Evolutionary conservation across 2,797 vertebrate genomes (phyloP).

Genomic region (Chiloscyllium punctatum): DNA sequence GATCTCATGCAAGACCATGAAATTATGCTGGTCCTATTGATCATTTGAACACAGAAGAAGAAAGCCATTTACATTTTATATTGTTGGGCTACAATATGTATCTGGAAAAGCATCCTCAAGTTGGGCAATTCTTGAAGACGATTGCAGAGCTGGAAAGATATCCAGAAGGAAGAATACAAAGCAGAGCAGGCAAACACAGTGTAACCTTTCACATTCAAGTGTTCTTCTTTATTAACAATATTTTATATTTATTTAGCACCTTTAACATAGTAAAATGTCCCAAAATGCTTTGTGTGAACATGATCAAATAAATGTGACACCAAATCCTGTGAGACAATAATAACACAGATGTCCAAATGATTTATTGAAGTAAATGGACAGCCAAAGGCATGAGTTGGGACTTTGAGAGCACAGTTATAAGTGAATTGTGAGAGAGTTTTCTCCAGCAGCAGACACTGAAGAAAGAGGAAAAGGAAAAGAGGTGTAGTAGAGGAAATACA

Average conservation of each 20-base stretch:
- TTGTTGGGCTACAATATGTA: neutral
- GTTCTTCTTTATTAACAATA: neutral
- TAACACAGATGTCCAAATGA: neutral
- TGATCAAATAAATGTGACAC: neutral
- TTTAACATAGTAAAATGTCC: neutral
- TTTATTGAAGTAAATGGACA: neutral
- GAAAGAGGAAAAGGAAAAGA: too few relatives aligned
- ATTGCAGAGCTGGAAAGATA: neutral
- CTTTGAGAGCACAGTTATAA: too few relatives aligned
- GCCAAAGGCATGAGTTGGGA: neutral
- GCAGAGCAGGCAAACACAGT: neutral
- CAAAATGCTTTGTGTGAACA: neutral
- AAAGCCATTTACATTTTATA: neutral
- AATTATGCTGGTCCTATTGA: neutral
- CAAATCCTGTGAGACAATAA: neutral
- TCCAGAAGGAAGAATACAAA: neutral
- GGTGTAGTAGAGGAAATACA: too few relatives aligned
- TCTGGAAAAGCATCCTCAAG: neutral
- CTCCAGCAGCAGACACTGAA: too few relatives aligned
- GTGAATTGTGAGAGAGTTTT: too few relatives aligned
- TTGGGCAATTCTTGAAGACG: neutral
- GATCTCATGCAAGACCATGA: neutral
- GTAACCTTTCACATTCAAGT: neutral
- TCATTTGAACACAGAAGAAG: neutral
- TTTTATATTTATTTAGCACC: neutral